A percentile compares a stretch with the other conserved stretches of the same genome.
Evolutionary conservation across 1,140 invertebrate genomes (phyloP).

Genomic region (Ladona fulva): DNA sequence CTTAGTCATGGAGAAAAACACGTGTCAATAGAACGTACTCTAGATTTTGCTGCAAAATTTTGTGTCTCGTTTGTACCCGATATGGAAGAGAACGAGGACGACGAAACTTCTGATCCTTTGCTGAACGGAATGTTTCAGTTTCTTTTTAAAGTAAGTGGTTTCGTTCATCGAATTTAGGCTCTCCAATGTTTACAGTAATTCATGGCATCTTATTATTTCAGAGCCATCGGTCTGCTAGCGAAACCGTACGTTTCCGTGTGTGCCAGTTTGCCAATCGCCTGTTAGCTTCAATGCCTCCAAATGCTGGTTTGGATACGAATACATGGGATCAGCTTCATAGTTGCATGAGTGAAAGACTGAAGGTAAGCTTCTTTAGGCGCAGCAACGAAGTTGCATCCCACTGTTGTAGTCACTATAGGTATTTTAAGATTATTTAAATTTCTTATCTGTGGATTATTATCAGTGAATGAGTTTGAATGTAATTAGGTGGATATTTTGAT

Average conservation of each 20-base stretch:
- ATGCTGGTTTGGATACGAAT: conserved; percentile 66
- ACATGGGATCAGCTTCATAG: conserved; percentile 61
- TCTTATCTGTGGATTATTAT: too few species aligned
- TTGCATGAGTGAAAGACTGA: conserved; percentile 57
- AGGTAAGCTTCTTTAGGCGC: conserved; percentile 32
- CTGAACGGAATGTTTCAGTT: conserved; percentile 40
- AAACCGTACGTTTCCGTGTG: conserved; percentile 56
- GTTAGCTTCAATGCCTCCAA: conserved; percentile 59
- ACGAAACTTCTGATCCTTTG: conserved; percentile 26
- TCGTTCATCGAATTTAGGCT: too few species aligned
- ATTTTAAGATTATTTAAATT: too few species aligned
- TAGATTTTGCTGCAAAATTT: conserved; percentile 57
- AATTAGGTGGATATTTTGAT: too few species aligned
- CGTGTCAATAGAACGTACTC: conserved; percentile 50
- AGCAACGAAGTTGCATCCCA: too few species aligned
- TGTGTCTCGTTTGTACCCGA: conserved; percentile 37
- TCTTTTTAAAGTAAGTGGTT: conserved; percentile 45
- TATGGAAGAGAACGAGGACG: conserved; percentile 24
- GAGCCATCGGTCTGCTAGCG: conserved; percentile 48
- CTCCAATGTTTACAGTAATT: too few species aligned
- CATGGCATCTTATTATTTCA: conserved; percentile 25
- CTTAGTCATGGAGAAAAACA: conserved; percentile 50
- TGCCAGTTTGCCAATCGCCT: conserved; percentile 68
- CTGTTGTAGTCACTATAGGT: too few species aligned
- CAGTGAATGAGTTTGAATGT: too few species aligned